Evolutionary conservation across 2,113 vertebrate species (phyloP).

Genomic region (Semicossyphus pulcher): DNA sequence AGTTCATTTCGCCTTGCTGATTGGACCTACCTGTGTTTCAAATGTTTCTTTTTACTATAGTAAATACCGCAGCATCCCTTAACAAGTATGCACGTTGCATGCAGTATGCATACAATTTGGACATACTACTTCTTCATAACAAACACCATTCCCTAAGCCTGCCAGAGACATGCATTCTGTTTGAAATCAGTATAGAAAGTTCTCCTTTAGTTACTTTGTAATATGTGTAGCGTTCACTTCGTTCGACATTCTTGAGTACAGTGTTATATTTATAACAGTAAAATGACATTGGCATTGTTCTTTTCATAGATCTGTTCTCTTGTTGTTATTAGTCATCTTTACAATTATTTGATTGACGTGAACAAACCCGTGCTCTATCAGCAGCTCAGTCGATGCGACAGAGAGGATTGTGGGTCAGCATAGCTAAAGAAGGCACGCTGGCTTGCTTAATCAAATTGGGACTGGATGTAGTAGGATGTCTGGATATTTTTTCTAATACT

Average conservation of each 20-base stretch:
- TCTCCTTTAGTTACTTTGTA: too few relatives aligned
- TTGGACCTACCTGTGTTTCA: not conserved
- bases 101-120: not conserved
- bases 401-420: not conserved
- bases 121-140: not conserved
- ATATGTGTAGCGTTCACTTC: too few relatives aligned
- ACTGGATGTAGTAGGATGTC: not conserved
- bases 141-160: too few relatives aligned
- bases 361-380: not conserved
- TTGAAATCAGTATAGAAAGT: too few relatives aligned
- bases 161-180: too few relatives aligned
- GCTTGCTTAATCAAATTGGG: not conserved
- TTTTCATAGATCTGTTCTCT: not conserved
- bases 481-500: not conserved
- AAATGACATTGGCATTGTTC: not conserved
- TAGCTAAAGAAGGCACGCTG: not conserved
- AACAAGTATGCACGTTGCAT: not conserved
- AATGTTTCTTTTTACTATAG: not conserved
- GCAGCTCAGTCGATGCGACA: not conserved
- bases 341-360: not conserved
- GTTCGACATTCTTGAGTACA: too few relatives aligned
- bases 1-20: slow-evolving; percentile 12
- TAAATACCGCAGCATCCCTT: not conserved
- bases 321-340: not conserved
- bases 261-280: too few relatives aligned